Base-by-base conservation (phyloP, 2,888 invertebrate species). In the Hedya salicella region DNA sequence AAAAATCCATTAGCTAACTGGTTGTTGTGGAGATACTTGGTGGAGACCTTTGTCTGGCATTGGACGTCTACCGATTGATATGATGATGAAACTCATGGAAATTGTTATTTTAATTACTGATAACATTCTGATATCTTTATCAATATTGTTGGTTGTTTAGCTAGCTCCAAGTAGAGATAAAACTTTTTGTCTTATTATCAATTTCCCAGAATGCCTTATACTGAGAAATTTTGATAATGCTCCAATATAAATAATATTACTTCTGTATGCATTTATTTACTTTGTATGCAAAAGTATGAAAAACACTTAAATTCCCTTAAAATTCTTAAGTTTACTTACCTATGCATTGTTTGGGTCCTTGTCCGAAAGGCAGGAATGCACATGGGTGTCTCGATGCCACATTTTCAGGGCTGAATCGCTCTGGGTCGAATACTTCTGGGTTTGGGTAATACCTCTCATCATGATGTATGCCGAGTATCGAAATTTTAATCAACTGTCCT, bases 261-360 rank as follows among this genome's bases (percentile, higher is more conserved):
- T n/a, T n/a, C n/a, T n/a, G n/a, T n/a, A n/a, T n/a, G n/a, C n/a
- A n/a, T n/a, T n/a, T n/a, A n/a, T n/a, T n/a, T n/a, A n/a, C n/a
- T n/a, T n/a, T n/a, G n/a, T n/a, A n/a, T n/a, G n/a, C n/a, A n/a
- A n/a, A n/a, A n/a, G n/a, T n/a, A n/a, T n/a, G n/a, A n/a, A n/a
- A n/a, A n/a, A n/a, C n/a, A n/a, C n/a, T n/a, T n/a, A n/a, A n/a
- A n/a, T n/a, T n/a, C n/a, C n/a, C n/a, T n/a, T n/a, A n/a, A n/a
- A n/a, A n/a, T n/a, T n/a, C n/a, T n/a, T 14, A 49, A 42, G 21
- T 14, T 14, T 8, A 50, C 60, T 40, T 25, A 60, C 60, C 60
- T 25, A 60, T 60, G 25, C 60, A 60, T 16, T 60, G 49, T 14
- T 49, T 49, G 6, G 36, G 49, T 40, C 66, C 66, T n/a, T 49